Base-by-base conservation (phyloP, 2,113 vertebrate genomes). In the Chaetura pelagica region DNA sequence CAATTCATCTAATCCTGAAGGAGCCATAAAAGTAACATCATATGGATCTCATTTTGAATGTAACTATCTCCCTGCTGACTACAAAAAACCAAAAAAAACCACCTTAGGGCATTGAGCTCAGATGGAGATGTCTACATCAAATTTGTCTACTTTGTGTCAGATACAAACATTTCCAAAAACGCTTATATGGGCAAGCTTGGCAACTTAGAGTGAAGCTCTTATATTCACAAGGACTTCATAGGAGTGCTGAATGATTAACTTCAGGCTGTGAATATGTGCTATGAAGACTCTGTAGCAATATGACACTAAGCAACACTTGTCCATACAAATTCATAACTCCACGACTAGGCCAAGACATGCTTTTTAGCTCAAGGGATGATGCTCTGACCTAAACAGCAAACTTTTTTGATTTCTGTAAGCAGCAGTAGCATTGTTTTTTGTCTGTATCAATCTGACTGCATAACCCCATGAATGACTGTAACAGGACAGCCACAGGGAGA, bases 391-490 rank as follows among this genome's bases (percentile, higher is more conserved):
- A 58, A 71, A 34, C 13, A 72, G 3, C 1, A 93, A 71, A 29
- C 0, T 6, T 18, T 34, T 40, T 16, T 20, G 2, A 2, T 74
- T 74, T 74, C 44, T 8, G 1, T 67, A 42, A 51, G 11, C 22
- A 75, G 27, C 4, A 54, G 9, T 21, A 54, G n/a, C 1, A 0
- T 35, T 24, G 15, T 0, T 2, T 68, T 63, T 15, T 30, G 2
- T 18, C 9, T 62, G 2, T 46, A 34, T 38, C 26, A 29, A 0
- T 68, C 68, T 72, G 32, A 27, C 15, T 40, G 15, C 2, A 0
- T 6, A 38, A 34, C 11, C 1, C 17, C 10, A 29, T 6, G 6
- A 59, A 67, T 23, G 30, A 7, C 27, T 78, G 13, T 55, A 44
- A 67, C 8, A 63, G 42, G 20, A 38, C 4, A 87, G 32, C 1